Conservation (phyloP, 2,888 invertebrate species). For the Dascillus cervinus region DNA sequence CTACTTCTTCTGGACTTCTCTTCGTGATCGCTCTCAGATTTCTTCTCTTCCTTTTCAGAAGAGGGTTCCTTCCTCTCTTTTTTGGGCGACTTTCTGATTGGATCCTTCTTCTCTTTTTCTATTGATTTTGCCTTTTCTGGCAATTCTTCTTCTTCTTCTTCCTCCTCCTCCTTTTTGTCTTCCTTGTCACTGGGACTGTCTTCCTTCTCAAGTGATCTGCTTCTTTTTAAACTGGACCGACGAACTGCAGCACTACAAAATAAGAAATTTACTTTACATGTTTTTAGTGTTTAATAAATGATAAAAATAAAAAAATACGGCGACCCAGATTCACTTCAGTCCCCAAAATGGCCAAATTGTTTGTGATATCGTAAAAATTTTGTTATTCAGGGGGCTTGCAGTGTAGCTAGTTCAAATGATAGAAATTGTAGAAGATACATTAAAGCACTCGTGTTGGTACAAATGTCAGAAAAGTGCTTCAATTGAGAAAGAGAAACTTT, state of each 20-base stretch:
- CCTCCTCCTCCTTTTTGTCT: constrained; percentile 33
- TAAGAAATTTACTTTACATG: no score
- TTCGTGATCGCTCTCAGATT: constrained; percentile 38
- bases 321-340: no score
- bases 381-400: no score
- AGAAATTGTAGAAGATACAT: no score
- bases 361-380: no score
- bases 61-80: constrained; percentile 47
- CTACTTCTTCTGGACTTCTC: constrained; percentile 32
- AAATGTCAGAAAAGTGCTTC: no score
- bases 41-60: constrained; percentile 50
- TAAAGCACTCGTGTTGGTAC: no score
- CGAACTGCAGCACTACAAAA: constrained; percentile 27
- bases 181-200: constrained; percentile 38
- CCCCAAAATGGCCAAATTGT: no score
- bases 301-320: no score
- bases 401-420: no score
- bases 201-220: constrained; percentile 22
- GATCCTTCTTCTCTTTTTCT: constrained; percentile 28
- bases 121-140: constrained; percentile 32
- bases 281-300: no score
- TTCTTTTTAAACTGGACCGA: constrained; percentile 14
- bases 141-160: constrained; percentile 26
- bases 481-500: no score
- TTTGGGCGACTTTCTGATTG: constrained; percentile 35